Percentiles rank a stretch among this genome's conserved stretches.
These are phyloP conservation scores for Drosophila differens DNA, from an alignment of 2,888 invertebrate species.

Conservation along the genomic window DNA sequence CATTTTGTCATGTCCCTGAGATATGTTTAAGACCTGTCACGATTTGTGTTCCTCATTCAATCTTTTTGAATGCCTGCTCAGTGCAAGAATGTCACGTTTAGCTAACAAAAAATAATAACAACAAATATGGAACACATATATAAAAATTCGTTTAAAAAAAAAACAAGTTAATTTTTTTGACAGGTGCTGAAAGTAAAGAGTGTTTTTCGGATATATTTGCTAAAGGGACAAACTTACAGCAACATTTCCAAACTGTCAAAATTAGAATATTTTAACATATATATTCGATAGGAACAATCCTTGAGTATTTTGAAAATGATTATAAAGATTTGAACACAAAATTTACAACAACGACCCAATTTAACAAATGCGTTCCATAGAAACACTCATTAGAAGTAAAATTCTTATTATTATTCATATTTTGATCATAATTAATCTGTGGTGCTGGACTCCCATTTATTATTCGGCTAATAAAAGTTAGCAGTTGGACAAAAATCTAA, in stretches of 20 bases:
- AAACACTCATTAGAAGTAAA: neutral
- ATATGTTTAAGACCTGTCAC: conserved; percentile 32
- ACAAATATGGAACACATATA: neutral
- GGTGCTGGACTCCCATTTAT: neutral
- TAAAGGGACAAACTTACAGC: neutral
- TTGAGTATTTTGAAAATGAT: neutral
- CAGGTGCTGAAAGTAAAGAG: neutral
- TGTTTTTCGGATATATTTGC: neutral
- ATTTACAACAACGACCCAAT: neutral
- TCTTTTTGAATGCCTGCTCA: neutral
- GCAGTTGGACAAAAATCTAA: neutral
- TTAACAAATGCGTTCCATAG: neutral
- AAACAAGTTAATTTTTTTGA: neutral
- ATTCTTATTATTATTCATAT: neutral
- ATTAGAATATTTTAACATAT: neutral
- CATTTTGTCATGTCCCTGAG: conserved; percentile 50
- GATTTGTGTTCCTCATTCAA: conserved; percentile 16
- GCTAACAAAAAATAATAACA: conserved; percentile 19
- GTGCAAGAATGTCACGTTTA: conserved; percentile 26
- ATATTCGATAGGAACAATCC: neutral
- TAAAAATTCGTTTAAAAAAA: neutral
- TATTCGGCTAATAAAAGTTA: neutral
- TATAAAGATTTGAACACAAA: neutral
- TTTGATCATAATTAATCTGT: neutral
- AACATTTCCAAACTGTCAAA: neutral